Percentiles rank a stretch among this genome's conserved stretches.
Evolutionary conservation across 1,140 invertebrate genomes (phyloP).

Genomic region (Ctenoplectra terminalis): DNA sequence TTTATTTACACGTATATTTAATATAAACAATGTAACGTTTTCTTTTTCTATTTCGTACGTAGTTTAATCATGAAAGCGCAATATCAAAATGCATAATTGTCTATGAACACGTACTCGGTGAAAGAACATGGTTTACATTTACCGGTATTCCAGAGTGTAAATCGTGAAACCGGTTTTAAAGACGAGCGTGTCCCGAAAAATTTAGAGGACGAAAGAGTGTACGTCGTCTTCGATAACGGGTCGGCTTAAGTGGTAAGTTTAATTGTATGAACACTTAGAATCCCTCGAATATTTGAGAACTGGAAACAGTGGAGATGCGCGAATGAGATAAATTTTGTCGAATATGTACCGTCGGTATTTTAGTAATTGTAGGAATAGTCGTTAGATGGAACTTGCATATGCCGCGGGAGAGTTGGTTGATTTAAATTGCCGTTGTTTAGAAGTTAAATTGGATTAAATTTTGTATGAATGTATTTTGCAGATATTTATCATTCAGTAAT

Average conservation of each 20-base stretch:
- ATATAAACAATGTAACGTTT: too few species aligned
- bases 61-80: background rate
- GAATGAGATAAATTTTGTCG: too few species aligned
- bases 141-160: constrained; percentile 38
- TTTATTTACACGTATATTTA: too few species aligned
- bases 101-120: background rate
- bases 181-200: constrained; percentile 4
- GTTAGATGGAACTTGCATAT: constrained; percentile 9
- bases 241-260: background rate
- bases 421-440: background rate
- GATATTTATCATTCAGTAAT: too few species aligned
- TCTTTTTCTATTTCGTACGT: too few species aligned
- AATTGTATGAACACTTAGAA: background rate
- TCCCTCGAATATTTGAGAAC: background rate
- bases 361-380: background rate
- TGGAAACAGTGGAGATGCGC: background rate
- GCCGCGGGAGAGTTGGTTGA: background rate
- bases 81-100: background rate
- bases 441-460: background rate
- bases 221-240: background rate
- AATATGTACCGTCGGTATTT: background rate
- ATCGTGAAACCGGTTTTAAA: constrained; percentile 50
- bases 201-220: background rate
- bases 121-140: constrained; percentile 26
- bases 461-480: background rate